phyloP scores from a whole-genome alignment of 2,113 vertebrate genomes.

The Gallinago undulata region DNA sequence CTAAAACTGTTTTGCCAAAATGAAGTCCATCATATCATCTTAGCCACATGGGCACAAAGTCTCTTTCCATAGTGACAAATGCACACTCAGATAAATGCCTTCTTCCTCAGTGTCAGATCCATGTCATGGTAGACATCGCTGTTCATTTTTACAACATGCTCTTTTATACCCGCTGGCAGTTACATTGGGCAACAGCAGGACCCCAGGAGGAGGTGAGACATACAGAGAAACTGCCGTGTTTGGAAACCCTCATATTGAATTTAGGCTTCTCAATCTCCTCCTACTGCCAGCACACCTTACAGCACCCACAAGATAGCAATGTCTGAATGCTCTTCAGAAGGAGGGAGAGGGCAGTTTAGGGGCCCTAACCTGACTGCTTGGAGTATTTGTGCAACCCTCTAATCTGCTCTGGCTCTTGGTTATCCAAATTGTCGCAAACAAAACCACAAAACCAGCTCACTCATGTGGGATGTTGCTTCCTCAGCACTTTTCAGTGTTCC shows the following conservation, averaged over 20 bases:
- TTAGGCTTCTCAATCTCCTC: neutral
- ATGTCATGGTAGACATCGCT: accelerated
- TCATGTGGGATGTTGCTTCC: neutral
- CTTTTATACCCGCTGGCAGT: neutral
- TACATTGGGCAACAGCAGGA: neutral
- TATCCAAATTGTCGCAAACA: neutral
- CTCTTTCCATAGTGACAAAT: neutral
- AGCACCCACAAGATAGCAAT: neutral
- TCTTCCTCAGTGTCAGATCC: neutral
- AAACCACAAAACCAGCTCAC: neutral
- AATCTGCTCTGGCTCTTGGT: neutral
- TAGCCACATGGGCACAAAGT: accelerated
- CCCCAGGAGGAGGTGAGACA: neutral
- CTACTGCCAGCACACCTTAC: neutral
- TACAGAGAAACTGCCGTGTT: neutral
- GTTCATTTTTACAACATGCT: neutral
- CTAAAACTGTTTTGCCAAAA: neutral
- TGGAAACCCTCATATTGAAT: neutral
- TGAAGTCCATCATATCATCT: accelerated
- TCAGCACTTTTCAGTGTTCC: neutral
- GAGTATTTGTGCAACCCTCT: neutral
- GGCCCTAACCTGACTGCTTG: neutral
- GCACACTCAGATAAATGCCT: neutral
- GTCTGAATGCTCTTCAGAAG: neutral
- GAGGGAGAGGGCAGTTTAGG: neutral